phyloP scores from a whole-genome alignment of 2,113 vertebrate species.

The Archilochus colubris region DNA sequence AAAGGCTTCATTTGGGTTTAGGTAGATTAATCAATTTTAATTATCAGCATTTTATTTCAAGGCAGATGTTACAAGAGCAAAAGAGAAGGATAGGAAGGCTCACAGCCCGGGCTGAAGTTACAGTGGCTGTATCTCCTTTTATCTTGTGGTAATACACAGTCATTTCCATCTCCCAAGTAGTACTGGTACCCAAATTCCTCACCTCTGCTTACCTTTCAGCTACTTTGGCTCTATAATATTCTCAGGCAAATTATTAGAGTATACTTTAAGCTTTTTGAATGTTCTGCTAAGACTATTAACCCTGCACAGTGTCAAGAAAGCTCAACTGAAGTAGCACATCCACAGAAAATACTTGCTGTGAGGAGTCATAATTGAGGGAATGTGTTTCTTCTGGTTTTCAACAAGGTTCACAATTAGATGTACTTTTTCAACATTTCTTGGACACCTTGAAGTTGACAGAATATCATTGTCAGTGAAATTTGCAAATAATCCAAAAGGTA shows the following conservation, averaged over 20 bases:
- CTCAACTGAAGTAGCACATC: neutral
- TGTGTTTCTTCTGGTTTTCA: neutral
- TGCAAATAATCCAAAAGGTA: neutral
- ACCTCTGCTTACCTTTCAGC: neutral
- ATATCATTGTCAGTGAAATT: neutral
- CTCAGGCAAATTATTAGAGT: neutral
- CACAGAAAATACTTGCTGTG: neutral
- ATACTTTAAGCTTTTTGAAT: neutral
- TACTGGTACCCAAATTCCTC: neutral
- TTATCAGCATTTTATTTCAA: neutral
- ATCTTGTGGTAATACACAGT: neutral
- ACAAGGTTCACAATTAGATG: neutral
- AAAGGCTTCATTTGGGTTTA: neutral
- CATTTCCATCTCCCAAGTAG: neutral
- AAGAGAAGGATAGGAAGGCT: neutral
- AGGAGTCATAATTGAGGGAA: neutral
- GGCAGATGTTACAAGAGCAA: neutral
- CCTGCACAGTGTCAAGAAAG: neutral
- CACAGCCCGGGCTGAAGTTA: neutral
- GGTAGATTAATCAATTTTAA: neutral
- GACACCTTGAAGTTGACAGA: neutral
- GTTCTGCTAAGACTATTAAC: neutral
- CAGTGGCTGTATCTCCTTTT: neutral
- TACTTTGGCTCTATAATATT: neutral
- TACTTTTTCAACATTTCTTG: neutral